A percentile compares a stretch with the other conserved stretches of the same genome.
Conservation (phyloP, 2,113 vertebrate genomes). For the Scalopus aquaticus region DNA sequence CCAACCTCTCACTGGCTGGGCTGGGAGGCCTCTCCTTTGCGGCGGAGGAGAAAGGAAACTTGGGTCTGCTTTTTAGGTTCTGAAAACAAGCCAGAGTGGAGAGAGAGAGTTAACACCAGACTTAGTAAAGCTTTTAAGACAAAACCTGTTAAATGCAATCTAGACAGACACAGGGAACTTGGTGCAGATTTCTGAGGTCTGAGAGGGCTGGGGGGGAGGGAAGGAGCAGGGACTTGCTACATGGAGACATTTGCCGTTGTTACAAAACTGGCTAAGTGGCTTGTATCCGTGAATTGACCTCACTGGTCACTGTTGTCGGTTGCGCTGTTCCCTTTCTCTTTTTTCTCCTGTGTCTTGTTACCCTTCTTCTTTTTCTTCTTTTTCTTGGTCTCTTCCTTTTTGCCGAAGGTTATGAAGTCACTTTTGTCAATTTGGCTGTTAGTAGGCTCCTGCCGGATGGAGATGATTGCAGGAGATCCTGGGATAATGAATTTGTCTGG, state of each 20-base stretch:
- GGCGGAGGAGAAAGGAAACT: conserved; percentile 90
- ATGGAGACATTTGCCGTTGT: conserved; percentile 86
- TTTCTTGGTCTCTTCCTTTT: conserved; percentile 99
- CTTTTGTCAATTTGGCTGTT: conserved; percentile 96
- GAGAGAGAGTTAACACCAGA: conserved; percentile 91
- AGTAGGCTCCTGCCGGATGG: conserved; percentile 96
- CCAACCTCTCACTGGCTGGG: conserved; percentile 89
- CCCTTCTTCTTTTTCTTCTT: conserved; percentile 99
- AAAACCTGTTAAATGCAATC: conserved; percentile 87
- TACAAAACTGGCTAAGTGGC: conserved; percentile 88
- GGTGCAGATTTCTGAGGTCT: conserved; percentile 87
- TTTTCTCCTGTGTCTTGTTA: conserved; percentile 95
- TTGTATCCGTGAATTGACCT: conserved; percentile 85
- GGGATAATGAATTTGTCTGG: conserved; percentile 99
- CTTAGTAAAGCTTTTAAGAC: conserved; percentile 90
- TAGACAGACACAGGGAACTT: conserved; percentile 87
- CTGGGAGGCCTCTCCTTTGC: conserved; percentile 88
- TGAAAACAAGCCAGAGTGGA: conserved; percentile 90
- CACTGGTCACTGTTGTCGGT: conserved; percentile 96
- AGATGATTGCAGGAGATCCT: conserved; percentile 99
- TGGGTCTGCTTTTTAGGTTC: conserved; percentile 91
- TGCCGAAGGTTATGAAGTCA: conserved; percentile 99
- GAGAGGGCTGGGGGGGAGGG: conserved; percentile 83
- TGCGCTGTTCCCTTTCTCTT: conserved; percentile 95
- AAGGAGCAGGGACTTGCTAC: conserved; percentile 88